phyloP scores from a whole-genome alignment of 2,113 vertebrate genomes.

The Calyptomena viridis region DNA sequence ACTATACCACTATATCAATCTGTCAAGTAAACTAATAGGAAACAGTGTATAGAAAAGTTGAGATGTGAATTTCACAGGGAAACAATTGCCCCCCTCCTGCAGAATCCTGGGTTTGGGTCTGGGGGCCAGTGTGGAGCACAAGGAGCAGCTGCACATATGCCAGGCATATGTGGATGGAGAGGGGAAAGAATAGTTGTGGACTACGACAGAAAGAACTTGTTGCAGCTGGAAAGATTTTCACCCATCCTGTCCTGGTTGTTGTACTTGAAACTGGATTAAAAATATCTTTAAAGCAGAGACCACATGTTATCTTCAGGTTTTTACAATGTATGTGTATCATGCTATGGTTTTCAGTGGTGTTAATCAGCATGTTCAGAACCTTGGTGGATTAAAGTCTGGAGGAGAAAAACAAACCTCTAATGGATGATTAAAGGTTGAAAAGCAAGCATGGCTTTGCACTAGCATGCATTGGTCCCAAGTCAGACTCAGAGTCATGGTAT shows the following conservation, averaged over 20 bases:
- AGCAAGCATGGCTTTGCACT: not conserved
- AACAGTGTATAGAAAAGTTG: not conserved
- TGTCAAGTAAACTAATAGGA: constrained; percentile 14
- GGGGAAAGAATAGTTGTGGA: not conserved
- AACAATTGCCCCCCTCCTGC: not conserved
- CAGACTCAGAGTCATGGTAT: not conserved
- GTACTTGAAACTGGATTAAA: not conserved
- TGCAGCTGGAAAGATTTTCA: not conserved
- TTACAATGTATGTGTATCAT: not conserved
- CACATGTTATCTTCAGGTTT: not conserved
- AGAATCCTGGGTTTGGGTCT: not conserved
- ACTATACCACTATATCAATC: not conserved
- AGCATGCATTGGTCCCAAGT: not conserved
- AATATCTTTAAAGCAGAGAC: not conserved
- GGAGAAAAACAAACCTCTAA: not conserved
- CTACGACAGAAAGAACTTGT: not conserved
- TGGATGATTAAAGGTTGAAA: not conserved
- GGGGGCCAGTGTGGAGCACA: fast-evolving
- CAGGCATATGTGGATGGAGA: not conserved
- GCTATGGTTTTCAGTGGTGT: not conserved
- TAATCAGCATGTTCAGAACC: not conserved
- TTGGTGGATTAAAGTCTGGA: not conserved
- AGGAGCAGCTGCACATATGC: not conserved
- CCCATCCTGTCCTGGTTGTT: not conserved
- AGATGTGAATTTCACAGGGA: not conserved